These are phyloP conservation scores for Remorina albescens DNA, from an alignment of 2,797 vertebrate genomes.

Conservation along the genomic window DNA sequence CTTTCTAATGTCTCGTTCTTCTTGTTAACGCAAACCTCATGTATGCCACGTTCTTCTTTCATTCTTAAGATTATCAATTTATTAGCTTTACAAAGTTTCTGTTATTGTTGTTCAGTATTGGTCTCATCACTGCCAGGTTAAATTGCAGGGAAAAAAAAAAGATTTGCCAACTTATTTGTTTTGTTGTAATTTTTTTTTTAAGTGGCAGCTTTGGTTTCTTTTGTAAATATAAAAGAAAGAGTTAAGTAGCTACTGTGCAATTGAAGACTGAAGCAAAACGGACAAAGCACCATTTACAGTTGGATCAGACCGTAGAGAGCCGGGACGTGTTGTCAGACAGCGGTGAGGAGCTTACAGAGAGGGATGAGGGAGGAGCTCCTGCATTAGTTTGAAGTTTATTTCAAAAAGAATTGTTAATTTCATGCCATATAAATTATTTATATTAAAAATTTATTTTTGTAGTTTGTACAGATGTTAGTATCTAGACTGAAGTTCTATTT, in stretches of 20 bases:
- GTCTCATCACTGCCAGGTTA: slow-evolving; percentile 88
- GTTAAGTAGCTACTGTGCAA: slow-evolving; percentile 81
- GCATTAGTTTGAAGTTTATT: slow-evolving; percentile 85
- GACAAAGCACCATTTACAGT: slow-evolving; percentile 73
- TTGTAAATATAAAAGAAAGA: slow-evolving; percentile 75
- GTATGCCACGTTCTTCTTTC: slow-evolving; percentile 53
- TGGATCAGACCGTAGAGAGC: slow-evolving; percentile 65
- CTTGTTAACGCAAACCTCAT: slow-evolving; percentile 61
- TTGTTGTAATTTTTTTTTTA: slow-evolving; percentile 39
- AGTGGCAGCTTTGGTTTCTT: slow-evolving; percentile 84
- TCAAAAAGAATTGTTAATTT: slow-evolving; percentile 86
- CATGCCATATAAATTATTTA: slow-evolving; percentile 99
- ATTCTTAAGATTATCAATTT: slow-evolving; percentile 43
- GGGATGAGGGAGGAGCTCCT: slow-evolving; percentile 61
- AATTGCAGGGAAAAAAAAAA: slow-evolving; percentile 84
- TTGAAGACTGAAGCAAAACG: slow-evolving; percentile 66
- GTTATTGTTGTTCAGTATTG: slow-evolving; percentile 78
- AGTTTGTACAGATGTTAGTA: slow-evolving; percentile 97
- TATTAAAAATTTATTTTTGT: slow-evolving; percentile 99
- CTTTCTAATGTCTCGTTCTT: slow-evolving; percentile 40
- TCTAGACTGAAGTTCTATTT: slow-evolving; percentile 98
- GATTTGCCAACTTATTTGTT: slow-evolving; percentile 54
- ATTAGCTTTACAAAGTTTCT: slow-evolving; percentile 54
- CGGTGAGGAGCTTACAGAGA: slow-evolving; percentile 40
- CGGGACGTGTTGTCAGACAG: slow-evolving; percentile 64